Percentiles rank a stretch among this genome's conserved stretches.
phyloP scores from a whole-genome alignment of 2,797 vertebrate genomes.

The Argya squamiceps region DNA sequence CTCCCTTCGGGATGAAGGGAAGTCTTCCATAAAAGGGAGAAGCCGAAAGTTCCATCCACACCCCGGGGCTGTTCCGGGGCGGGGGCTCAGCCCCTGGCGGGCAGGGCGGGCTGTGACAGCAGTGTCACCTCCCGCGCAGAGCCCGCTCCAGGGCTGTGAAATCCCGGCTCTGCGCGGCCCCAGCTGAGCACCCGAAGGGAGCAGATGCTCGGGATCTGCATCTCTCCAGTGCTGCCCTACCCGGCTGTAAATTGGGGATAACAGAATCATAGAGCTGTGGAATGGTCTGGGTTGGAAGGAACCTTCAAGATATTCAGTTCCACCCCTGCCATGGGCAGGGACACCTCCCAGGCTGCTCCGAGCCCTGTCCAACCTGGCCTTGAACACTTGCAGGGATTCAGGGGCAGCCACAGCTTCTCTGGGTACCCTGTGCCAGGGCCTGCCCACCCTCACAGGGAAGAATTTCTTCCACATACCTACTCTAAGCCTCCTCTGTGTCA shows the following conservation, averaged over 20 bases:
- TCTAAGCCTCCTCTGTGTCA: not conserved
- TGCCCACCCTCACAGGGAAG: rapidly evolving
- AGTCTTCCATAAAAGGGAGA: not conserved
- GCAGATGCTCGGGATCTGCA: not conserved
- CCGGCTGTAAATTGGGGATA: not conserved
- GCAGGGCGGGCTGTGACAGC: not conserved
- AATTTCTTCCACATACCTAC: not conserved
- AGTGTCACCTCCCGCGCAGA: conserved; percentile 2
- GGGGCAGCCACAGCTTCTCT: not conserved
- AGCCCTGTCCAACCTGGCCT: rapidly evolving
- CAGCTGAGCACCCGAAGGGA: conserved; percentile 11
- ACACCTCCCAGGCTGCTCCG: not conserved
- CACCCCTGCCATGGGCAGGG: not conserved
- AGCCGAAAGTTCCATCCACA: not conserved
- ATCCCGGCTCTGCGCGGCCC: not conserved
- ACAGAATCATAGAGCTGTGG: rapidly evolving
- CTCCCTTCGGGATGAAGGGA: not conserved
- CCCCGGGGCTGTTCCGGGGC: rapidly evolving
- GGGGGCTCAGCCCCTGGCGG: not conserved
- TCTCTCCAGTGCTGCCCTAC: not conserved
- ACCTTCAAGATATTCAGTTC: not conserved
- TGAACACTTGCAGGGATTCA: not conserved
- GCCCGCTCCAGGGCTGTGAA: not conserved
- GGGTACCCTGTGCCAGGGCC: not conserved
- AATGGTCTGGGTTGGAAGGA: not conserved